Base-by-base conservation (phyloP, 2,888 invertebrate genomes). In the Gastracanthus pulcherrimus region DNA sequence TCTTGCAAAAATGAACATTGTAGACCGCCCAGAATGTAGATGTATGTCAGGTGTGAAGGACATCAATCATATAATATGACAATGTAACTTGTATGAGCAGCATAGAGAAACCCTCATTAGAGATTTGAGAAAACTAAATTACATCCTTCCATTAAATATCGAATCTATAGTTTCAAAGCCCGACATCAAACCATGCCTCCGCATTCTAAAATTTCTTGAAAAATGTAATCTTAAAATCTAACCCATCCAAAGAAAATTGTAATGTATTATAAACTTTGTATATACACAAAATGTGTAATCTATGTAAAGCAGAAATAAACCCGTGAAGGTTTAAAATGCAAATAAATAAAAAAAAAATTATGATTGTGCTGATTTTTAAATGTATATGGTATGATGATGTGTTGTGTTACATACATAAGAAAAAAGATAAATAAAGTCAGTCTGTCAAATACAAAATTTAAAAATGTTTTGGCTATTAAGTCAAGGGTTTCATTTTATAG, bases 61-160 rank as follows among this genome's bases (percentile, higher is more conserved):
- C 3, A 9, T 55, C 3, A 67, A 76, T 55, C 76, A 76, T 38
- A 38, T 76, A 23, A 5, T 76, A 3, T 76, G 58, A 67, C 76
- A 76, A 66, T 76, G 67, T 13, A 26, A 23, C 3, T 38, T 66
- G 9, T 76, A 51, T n/a, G 38, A 66, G 2, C 9, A 23, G 3
- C 75, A 48, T n/a, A 75, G 62, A 16, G 13, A 4, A 3, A 11
- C 13, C 6, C 19, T 48, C 0, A 1, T 69, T 11, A 62, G 31
- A n/a, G 4, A 64, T 3, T n/a, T 62, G 6, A 1, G 1, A 0
- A 13, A 34, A 11, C n/a, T 29, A 7, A 41, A 41, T 16, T 51
- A 29, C 16, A 9, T 38, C 9, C 48, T 45, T 2, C 75, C 64
- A 0, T 23, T 45, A 1, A 29, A 75, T 11, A 48, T 45, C 11